These are phyloP conservation scores for Dallia pectoralis DNA, from an alignment of 2,797 vertebrate species.

Conservation along the genomic window DNA sequence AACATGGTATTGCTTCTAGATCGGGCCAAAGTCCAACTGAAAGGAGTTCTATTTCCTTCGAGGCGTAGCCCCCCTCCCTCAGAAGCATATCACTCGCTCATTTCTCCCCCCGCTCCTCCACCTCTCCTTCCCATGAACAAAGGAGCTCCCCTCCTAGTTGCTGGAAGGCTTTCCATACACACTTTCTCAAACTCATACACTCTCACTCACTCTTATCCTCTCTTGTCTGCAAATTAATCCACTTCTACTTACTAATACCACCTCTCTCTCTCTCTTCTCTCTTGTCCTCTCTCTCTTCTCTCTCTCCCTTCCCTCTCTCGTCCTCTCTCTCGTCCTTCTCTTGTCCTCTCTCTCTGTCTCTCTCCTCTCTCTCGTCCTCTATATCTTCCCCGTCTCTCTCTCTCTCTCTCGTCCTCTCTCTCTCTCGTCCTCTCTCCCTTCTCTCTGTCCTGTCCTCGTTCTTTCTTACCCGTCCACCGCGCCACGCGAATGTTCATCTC, in stretches of 20 bases:
- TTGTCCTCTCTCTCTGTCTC: constrained; percentile 27
- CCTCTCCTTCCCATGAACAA: constrained; percentile 61
- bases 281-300: constrained; percentile 35
- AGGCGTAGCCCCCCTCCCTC: constrained; percentile 38
- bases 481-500: constrained; percentile 47
- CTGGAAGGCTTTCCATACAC: constrained; percentile 58
- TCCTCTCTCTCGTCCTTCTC: constrained; percentile 27
- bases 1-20: constrained; percentile 73
- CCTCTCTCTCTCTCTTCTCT: constrained; percentile 2
- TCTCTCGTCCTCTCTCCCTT: constrained; percentile 22
- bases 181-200: constrained; percentile 35
- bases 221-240: constrained; percentile 56
- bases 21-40: constrained; percentile 70
- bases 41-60: constrained; percentile 69
- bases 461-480: constrained; percentile 28
- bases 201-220: constrained; percentile 19
- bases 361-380: background rate
- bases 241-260: constrained; percentile 55
- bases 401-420: too few species aligned
- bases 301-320: constrained; percentile 47
- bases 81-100: constrained; percentile 36
- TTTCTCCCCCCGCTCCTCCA: constrained; percentile 40
- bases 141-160: constrained; percentile 55
- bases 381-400: too few species aligned
- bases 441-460: too few species aligned